Base-by-base conservation (phyloP, 2,797 vertebrate genomes). In the Pipistrellus nathusii region DNA sequence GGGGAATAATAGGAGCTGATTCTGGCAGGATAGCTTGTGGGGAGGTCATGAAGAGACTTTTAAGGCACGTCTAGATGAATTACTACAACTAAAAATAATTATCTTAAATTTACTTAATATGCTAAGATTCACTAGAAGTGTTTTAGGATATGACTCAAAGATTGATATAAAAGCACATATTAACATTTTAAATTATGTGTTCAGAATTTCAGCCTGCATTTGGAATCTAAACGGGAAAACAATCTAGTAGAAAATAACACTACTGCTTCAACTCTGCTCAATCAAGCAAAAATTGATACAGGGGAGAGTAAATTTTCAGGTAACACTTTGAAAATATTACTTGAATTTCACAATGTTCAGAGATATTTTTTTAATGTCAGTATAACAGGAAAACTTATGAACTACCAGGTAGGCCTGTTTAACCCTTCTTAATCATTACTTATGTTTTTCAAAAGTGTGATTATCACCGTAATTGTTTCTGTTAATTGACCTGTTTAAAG, bases 141-240 rank as follows among this genome's bases (percentile, higher is more conserved):
- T 96, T 27, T 85, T 76, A 30, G 25, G n/a, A 25, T 95, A 82
- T 91, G 23, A 87, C 3, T 5, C 53, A 94, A 59, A 94, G 55
- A 27, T 91, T 83, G 53, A 35, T 80, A 66, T 44, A 87, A 86
- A 88, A 88, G 25, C 76, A 76, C 72, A 85, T 95, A 90, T 53
- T 97, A 23, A 94, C 57, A 46, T 90, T 83, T 96, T 98, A 48
- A 87, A 92, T 95, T 92, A 21, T 97, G 57, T 97, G 38, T 97
- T 96, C 96, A 98, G 98, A 97, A 94, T 94, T 98, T 98, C 18
- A 96, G 69, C 41, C 96, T 98, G 30, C 96, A 87, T 97, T 98
- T 98, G 97, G 97, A 98, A 90, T 97, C 98, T 73, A 98, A 97
- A 94, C 98, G 98, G 83, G 98, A 98, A 97, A 97, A 88, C 89